These are phyloP conservation scores for Camponotus fellah DNA, from an alignment of 2,888 invertebrate genomes.

Conservation along the genomic window DNA sequence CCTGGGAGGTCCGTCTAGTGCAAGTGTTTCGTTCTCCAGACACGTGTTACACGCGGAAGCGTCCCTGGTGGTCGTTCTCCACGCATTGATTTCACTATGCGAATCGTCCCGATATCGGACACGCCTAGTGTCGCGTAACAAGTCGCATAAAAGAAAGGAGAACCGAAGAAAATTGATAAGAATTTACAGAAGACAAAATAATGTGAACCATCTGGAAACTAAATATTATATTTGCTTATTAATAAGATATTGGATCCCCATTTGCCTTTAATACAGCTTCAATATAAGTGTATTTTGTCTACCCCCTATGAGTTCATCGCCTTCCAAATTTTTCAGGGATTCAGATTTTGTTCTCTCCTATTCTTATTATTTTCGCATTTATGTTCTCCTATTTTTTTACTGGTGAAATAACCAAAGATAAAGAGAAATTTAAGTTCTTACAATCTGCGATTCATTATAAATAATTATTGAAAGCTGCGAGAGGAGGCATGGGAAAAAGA, in stretches of 20 bases:
- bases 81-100: conserved; percentile 45
- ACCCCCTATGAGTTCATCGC: background rate
- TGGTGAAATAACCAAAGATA: background rate
- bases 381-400: background rate
- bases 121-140: conserved; percentile 14
- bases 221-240: too few species aligned
- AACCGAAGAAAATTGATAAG: conserved; percentile 9
- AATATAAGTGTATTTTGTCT: too few species aligned
- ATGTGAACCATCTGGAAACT: too few species aligned
- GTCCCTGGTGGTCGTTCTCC: conserved; percentile 60
- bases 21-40: conserved; percentile 43
- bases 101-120: conserved; percentile 37
- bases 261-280: too few species aligned
- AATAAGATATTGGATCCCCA: too few species aligned
- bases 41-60: conserved; percentile 51
- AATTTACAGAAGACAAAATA: background rate
- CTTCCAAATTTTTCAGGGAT: background rate
- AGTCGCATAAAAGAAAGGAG: conserved; percentile 18
- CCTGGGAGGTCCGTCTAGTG: conserved; percentile 65
- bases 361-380: background rate
- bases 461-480: background rate
- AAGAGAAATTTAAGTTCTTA: background rate
- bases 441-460: background rate
- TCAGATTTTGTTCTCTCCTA: background rate
- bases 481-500: background rate